A percentile compares a stretch with the other conserved stretches of the same genome.
phyloP scores from a whole-genome alignment of 2,113 vertebrate species.

The Semicossyphus pulcher region DNA sequence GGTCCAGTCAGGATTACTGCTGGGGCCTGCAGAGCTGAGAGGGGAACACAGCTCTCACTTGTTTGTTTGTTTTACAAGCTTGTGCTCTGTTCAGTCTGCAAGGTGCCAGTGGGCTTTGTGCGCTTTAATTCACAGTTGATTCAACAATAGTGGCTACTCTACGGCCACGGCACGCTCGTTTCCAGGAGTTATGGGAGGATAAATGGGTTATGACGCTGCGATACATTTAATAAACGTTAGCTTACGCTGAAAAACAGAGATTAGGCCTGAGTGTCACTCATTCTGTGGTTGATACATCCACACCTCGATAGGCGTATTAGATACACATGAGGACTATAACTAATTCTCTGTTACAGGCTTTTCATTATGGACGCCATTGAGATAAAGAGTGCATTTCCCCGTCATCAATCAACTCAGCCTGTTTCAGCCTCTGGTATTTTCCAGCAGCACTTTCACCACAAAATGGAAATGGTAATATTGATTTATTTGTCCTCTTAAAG shows the following conservation, averaged over 20 bases:
- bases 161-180: conserved; percentile 27
- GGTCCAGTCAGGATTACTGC: conserved; percentile 75
- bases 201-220: conserved; percentile 33
- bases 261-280: background rate
- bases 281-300: background rate
- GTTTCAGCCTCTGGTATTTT: conserved; percentile 40
- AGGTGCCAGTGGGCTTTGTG: conserved; percentile 75
- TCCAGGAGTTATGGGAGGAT: conserved; percentile 29
- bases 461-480: conserved; percentile 49
- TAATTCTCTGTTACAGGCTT: background rate
- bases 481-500: conserved; percentile 55
- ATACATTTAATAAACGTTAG: conserved; percentile 16
- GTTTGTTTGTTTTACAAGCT: conserved; percentile 78
- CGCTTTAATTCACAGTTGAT: conserved; percentile 53
- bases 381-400: conserved; percentile 36
- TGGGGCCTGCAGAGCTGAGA: conserved; percentile 61
- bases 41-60: conserved; percentile 71
- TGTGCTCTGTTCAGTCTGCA: conserved; percentile 57
- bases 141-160: conserved; percentile 38
- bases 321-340: background rate
- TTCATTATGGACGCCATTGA: conserved; percentile 6
- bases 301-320: conserved; percentile 29
- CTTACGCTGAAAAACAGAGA: conserved; percentile 5
- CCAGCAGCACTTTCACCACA: conserved; percentile 36
- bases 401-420: conserved; percentile 42